Conservation (phyloP, 2,888 invertebrate species). For the Drosophila mettleri region DNA sequence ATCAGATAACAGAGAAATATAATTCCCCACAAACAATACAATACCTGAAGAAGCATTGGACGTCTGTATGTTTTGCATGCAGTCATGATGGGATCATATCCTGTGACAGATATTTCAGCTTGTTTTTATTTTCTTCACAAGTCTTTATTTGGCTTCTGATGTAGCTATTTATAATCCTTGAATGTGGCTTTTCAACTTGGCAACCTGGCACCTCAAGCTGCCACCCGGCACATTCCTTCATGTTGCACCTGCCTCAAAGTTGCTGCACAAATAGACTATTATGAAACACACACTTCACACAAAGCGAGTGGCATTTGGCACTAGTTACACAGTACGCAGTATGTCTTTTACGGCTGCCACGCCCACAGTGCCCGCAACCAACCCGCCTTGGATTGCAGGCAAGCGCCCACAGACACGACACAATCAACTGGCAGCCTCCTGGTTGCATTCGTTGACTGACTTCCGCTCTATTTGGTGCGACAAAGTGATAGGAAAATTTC, state of each 20-base stretch:
- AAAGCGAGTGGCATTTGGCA: conserved; percentile 21
- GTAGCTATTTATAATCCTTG: background rate
- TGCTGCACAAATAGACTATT: conserved; percentile 1
- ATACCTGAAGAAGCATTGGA: too few relatives aligned
- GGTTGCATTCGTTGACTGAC: conserved; percentile 71
- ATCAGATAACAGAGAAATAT: too few relatives aligned
- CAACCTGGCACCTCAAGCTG: background rate
- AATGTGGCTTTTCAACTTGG: background rate
- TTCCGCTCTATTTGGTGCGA: conserved; percentile 77
- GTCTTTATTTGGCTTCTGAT: background rate
- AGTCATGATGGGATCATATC: background rate
- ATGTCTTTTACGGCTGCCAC: conserved; percentile 20
- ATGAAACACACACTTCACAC: background rate
- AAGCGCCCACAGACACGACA: conserved; percentile 42
- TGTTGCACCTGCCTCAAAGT: background rate
- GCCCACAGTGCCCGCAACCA: conserved; percentile 30
- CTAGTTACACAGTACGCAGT: conserved; percentile 22
- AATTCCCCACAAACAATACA: too few relatives aligned
- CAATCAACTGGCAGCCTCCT: conserved; percentile 64
- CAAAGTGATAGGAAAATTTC: conserved; percentile 79
- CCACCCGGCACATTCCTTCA: background rate
- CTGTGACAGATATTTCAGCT: background rate
- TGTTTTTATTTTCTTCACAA: background rate
- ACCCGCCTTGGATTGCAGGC: conserved; percentile 10
- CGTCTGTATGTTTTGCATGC: too few relatives aligned